These are phyloP conservation scores for Nasonia giraulti DNA, from an alignment of 1,140 invertebrate genomes.

Conservation along the genomic window DNA sequence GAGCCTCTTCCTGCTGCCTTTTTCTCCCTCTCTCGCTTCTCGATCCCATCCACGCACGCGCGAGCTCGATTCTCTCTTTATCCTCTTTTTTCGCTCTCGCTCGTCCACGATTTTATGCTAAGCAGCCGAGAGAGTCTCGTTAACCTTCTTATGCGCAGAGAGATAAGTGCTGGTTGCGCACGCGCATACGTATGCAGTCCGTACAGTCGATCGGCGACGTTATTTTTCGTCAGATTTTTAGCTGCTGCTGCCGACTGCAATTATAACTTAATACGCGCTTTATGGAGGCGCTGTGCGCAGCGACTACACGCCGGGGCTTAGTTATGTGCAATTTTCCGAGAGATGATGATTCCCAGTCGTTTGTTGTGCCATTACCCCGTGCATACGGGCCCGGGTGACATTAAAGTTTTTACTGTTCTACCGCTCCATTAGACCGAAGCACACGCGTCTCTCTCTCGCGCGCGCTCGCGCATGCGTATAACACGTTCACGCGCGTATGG, in stretches of 20 bases:
- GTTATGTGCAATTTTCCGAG: neutral
- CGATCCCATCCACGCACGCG: neutral
- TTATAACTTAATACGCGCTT: slow-evolving; percentile 31
- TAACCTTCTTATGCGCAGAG: slow-evolving; percentile 55
- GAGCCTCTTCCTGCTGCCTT: slow-evolving; percentile 48
- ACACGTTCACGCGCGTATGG: neutral
- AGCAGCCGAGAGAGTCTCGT: slow-evolving; percentile 58
- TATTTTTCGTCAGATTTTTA: neutral
- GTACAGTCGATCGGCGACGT: neutral
- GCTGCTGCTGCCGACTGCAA: neutral
- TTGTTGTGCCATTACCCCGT: neutral
- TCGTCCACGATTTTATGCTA: slow-evolving; percentile 60
- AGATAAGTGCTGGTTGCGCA: slow-evolving; percentile 41
- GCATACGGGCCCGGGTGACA: slow-evolving; percentile 4
- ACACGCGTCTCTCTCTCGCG: neutral
- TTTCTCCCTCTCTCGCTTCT: slow-evolving; percentile 18
- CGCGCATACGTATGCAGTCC: neutral
- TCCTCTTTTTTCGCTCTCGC: neutral
- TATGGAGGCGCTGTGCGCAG: neutral
- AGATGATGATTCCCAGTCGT: neutral
- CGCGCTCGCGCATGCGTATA: neutral
- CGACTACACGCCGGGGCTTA: neutral
- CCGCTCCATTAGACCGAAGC: slow-evolving; percentile 6
- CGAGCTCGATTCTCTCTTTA: neutral
- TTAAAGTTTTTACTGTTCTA: slow-evolving; percentile 21